Evolutionary conservation across 1,140 invertebrate species (phyloP).

Genomic region (Papilio xuthus): DNA sequence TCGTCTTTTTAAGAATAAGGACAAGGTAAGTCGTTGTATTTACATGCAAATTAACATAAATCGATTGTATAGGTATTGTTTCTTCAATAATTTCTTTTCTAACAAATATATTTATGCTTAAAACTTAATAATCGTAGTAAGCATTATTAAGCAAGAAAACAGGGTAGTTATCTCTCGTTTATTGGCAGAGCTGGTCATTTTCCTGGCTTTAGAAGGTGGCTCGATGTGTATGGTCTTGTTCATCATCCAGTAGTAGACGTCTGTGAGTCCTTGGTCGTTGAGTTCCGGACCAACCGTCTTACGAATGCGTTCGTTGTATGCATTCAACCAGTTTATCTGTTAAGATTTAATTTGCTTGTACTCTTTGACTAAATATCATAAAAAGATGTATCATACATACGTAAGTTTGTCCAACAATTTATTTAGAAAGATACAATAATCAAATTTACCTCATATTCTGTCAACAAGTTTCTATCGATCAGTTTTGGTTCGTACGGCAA

Average conservation of each 20-base stretch:
- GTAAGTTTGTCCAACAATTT: background rate
- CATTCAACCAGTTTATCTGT: constrained; percentile 89
- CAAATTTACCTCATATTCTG: constrained; percentile 85
- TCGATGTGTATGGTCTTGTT: constrained; percentile 87
- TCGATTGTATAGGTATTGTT: too few relatives aligned
- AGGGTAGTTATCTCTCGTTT: background rate
- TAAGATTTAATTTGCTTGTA: background rate
- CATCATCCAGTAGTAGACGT: constrained; percentile 91
- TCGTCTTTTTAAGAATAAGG: too few relatives aligned
- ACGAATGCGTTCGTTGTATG: constrained; percentile 88
- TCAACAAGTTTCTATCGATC: constrained; percentile 90
- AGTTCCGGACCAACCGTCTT: constrained; percentile 87
- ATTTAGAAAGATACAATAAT: background rate
- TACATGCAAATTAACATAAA: too few relatives aligned
- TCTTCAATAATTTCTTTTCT: background rate
- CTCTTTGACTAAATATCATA: background rate
- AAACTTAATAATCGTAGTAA: background rate
- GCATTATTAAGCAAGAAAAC: background rate
- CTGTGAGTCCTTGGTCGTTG: constrained; percentile 84
- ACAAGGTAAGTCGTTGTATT: too few relatives aligned
- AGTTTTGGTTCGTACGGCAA: constrained; percentile 97
- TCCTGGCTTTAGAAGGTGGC: constrained; percentile 54
- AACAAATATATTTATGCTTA: background rate
- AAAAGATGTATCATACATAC: background rate
- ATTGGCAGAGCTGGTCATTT: constrained; percentile 32